Evolutionary conservation across 2,888 invertebrate species (phyloP).

Genomic region (Sarcophaga variegata): DNA sequence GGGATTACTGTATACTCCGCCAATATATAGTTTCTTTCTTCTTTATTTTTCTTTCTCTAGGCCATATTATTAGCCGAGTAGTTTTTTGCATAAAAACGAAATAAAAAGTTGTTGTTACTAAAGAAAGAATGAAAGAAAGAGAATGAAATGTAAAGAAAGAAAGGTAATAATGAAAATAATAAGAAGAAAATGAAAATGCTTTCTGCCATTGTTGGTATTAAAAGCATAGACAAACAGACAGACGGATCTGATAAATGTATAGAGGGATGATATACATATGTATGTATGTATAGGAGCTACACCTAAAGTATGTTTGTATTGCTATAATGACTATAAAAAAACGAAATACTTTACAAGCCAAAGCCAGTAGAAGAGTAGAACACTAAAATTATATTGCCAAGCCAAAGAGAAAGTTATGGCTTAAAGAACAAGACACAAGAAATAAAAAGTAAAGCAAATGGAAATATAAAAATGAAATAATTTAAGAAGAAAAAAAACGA

Average conservation of each 20-base stretch:
- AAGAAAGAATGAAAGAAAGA: slow-evolving; percentile 9
- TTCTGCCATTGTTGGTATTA: slow-evolving; percentile 15
- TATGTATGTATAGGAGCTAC: background rate
- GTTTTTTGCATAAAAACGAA: slow-evolving; percentile 71
- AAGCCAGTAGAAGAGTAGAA: background rate
- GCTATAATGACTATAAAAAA: background rate
- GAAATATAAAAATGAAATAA: slow-evolving; percentile 34
- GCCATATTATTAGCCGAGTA: slow-evolving; percentile 55
- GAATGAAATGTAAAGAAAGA: slow-evolving; percentile 46
- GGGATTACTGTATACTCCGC: background rate
- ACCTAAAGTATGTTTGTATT: background rate
- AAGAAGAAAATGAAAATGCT: slow-evolving; percentile 51
- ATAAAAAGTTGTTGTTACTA: slow-evolving; percentile 51
- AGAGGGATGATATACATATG: background rate
- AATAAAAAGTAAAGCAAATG: slow-evolving; percentile 36
- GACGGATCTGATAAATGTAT: background rate
- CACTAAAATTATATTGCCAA: background rate
- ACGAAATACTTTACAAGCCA: background rate
- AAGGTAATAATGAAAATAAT: slow-evolving; percentile 57
- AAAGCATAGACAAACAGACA: slow-evolving; percentile 5
- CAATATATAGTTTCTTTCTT: slow-evolving; percentile 54
- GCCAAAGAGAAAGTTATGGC: background rate
- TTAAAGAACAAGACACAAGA: slow-evolving; percentile 30
- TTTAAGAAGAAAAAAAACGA: slow-evolving; percentile 10
- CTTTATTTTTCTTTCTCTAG: slow-evolving; percentile 36